A percentile compares a stretch with the other conserved stretches of the same genome.
phyloP scores from a whole-genome alignment of 2,797 vertebrate genomes.

The Craterocephalus amniculus region DNA sequence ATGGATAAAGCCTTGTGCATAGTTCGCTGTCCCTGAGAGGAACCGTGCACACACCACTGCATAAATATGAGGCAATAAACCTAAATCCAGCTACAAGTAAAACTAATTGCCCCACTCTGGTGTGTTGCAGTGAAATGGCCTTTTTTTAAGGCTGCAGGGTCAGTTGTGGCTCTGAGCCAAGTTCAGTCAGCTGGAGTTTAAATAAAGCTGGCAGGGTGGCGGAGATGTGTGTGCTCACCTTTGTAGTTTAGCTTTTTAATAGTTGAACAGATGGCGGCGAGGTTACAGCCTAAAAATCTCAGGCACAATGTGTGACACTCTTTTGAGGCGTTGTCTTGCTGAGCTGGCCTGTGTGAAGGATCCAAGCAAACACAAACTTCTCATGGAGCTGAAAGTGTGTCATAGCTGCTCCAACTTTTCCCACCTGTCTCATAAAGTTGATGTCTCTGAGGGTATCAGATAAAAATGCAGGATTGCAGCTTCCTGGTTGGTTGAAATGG shows the following conservation, averaged over 20 bases:
- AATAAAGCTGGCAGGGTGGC: constrained; percentile 29
- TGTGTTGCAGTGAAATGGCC: constrained; percentile 23
- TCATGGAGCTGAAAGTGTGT: constrained; percentile 22
- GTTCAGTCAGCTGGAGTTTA: constrained; percentile 32
- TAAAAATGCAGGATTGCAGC: not conserved
- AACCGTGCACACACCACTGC: not conserved
- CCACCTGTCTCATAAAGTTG: not conserved
- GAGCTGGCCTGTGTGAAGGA: constrained; percentile 18
- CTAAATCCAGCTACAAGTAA: not conserved
- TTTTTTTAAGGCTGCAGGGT: constrained; percentile 1
- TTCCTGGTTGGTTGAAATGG: not conserved
- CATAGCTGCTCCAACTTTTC: constrained; percentile 18
- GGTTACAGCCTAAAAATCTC: constrained; percentile 47
- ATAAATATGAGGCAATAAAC: not conserved
- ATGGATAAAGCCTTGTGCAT: not conserved
- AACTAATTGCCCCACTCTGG: not conserved
- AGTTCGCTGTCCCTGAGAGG: not conserved
- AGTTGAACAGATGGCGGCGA: constrained; percentile 54
- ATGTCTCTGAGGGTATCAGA: constrained; percentile 11
- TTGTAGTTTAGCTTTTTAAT: constrained; percentile 39
- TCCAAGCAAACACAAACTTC: constrained; percentile 8
- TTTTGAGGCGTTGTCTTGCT: constrained; percentile 28
- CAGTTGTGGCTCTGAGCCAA: constrained; percentile 4
- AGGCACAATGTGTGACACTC: constrained; percentile 33
- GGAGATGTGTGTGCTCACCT: constrained; percentile 17